Conservation (phyloP, 1,140 invertebrate species). For the Procambarus virginalis region DNA sequence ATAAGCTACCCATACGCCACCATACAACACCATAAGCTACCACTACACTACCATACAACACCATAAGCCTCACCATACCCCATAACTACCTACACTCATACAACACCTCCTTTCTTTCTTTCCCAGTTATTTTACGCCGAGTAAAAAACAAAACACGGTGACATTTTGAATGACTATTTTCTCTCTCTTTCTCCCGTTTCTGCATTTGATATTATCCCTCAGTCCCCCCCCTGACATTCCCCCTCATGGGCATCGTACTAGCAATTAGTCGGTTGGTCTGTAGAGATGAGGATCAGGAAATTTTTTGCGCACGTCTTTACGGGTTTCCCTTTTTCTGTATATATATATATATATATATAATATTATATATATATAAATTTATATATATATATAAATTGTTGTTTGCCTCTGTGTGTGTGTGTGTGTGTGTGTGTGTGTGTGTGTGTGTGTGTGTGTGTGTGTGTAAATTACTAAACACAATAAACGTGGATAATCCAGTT, state of each 20-base stretch:
- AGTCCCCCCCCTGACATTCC: constrained; percentile 3
- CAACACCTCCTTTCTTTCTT: neutral
- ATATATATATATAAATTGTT: constrained; percentile 16
- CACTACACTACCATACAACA: constrained; percentile 77
- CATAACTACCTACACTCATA: too few species aligned
- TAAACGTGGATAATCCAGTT: too few species aligned
- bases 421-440: neutral
- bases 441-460: too few species aligned
- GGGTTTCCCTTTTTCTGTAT: neutral
- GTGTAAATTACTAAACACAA: too few species aligned
- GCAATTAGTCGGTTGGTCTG: constrained; percentile 31
- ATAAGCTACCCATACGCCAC: too few species aligned
- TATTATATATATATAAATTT: constrained; percentile 1
- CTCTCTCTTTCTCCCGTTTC: constrained; percentile 16
- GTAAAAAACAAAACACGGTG: constrained; percentile 16
- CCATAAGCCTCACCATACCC: too few species aligned
- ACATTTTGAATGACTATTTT: neutral
- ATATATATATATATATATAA: neutral
- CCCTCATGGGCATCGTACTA: neutral
- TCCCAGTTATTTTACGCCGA: neutral
- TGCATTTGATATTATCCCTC: constrained; percentile 32
- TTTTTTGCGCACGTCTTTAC: neutral
- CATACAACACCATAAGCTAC: too few species aligned
- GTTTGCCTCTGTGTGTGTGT: constrained; percentile 7
- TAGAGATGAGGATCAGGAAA: constrained; percentile 21